Base-by-base conservation (phyloP, 2,797 vertebrate genomes). In the Bradypus variegatus region DNA sequence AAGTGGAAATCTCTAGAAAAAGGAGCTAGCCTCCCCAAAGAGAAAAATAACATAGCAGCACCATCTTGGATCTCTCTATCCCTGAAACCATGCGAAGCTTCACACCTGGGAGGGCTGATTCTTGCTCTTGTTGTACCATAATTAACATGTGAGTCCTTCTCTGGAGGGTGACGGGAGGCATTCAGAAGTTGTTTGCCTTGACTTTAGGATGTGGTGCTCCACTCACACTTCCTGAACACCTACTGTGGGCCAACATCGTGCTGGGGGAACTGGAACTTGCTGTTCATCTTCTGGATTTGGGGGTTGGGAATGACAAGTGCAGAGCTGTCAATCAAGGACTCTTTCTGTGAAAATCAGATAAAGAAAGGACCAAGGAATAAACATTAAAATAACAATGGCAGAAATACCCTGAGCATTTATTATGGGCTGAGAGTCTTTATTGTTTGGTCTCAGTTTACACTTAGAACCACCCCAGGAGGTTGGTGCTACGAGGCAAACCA, bases 161-260 rank as follows among this genome's bases (percentile, higher is more conserved):
- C 23, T 36, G 36, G 29, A 13, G 31, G 55, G 12, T 62, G 25
- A 13, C 2, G 12, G 33, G 64, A 33, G 55, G 38, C 27, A 45
- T 25, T 72, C 18, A 3, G 29, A 79, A 33, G 48, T 11, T 16
- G 38, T 23, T 45, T 55, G 31, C 31, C 60, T 29, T 2, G 19
- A n/a, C 0, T 0, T 31, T 29, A 21, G 11, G 31, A 45, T 2
- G 18, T 1, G 2, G 19, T n/a, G 58, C 12, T 8, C 9, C 23
- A 19, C 65, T 33, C 64, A 38, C 2, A 2, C 21, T 38, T 60
- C 53, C 67, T 12, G 14, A 25, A 48, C 1, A 58, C 58, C 65
- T 27, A 8, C 75, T 8, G 3, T 6, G 38, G 53, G 48, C n/a
- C 36, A 1, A 41, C 83, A 19, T 8, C 27, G 3, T 6, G 25